Evolutionary conservation across 1,140 invertebrate genomes (phyloP), one percentile per base, ranked within the genome.

Genomic region (Phthorimaea operculella): DNA sequence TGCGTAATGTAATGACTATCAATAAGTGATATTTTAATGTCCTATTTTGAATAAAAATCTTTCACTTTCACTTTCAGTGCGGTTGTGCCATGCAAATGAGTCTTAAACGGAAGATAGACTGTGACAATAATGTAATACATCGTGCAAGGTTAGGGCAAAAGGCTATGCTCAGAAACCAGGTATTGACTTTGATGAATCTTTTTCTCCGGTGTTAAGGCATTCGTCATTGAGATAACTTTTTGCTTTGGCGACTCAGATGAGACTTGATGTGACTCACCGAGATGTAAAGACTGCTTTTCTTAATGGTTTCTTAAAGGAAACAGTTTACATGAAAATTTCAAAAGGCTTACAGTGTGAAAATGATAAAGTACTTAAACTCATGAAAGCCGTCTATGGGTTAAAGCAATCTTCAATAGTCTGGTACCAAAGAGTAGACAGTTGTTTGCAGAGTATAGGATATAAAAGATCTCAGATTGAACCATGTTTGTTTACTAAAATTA

Each of bases 401-500:
- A 68, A 68, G 48, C 63, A 68, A 57, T 68, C 63, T 21, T 61
- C 63, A 16, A 9, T 54, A 16, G 55, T 48, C 9, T 67, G 64
- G 55, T 65, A 61, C 52, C 51, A 65, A 7, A 65, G 44, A 51
- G 62, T 64, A 33, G 57, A 58, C 44, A 60, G 65, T 55, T 56
- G 48, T 50, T 51, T 66, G 33, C 15, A 11, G 54, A 60, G 63
- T 44, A 48, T 56, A n/a, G 51, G 59, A 45, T 66, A 68, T 57
- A 65, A 62, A 57, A 64, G 36, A 11, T 58, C 54, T 55, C 15
- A 57, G 42, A 56, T 52, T 57, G 67, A 70, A 44, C 61, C 54
- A 16, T 76, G 72, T 58, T 55, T 72, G 28, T 70, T 64, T 60
- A 62, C 60, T 50, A 59, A 60, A 54, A 18, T 48, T 14, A 47